Evolutionary conservation across 2,888 invertebrate species (phyloP).

Genomic region (Acleris literana): DNA sequence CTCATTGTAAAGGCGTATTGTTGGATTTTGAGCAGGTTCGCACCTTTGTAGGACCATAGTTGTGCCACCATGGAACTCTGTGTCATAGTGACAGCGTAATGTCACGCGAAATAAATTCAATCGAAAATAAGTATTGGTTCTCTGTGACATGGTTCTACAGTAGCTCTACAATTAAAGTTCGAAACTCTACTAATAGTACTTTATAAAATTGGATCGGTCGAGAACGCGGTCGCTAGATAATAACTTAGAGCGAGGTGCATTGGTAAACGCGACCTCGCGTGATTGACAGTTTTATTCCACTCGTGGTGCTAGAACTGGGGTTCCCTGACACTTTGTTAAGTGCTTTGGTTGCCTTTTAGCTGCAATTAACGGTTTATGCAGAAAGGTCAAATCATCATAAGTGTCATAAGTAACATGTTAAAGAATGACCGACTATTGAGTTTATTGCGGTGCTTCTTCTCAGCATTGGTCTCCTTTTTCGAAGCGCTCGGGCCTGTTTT

Average conservation of each 20-base stretch:
- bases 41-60: too few relatives aligned
- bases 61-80: too few relatives aligned
- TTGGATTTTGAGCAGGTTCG: constrained; percentile 8
- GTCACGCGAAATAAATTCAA: too few relatives aligned
- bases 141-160: too few relatives aligned
- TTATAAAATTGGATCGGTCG: constrained; percentile 21
- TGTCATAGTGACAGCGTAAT: too few relatives aligned
- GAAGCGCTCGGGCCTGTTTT: too few relatives aligned
- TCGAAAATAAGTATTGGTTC: too few relatives aligned
- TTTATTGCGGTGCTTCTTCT: too few relatives aligned
- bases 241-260: constrained; percentile 33
- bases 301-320: neutral
- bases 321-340: neutral
- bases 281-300: constrained; percentile 36
- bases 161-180: too few relatives aligned
- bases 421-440: too few relatives aligned
- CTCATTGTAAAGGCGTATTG: neutral
- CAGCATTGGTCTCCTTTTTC: too few relatives aligned
- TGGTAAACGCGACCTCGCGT: constrained; percentile 38
- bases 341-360: neutral
- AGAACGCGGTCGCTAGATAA: constrained; percentile 26
- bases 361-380: neutral
- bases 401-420: too few relatives aligned
- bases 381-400: neutral
- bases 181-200: constrained; percentile 19